Percentiles rank a stretch among this genome's conserved stretches.
phyloP scores from a whole-genome alignment of 2,888 invertebrate genomes.

The Notocelia uddmanniana region DNA sequence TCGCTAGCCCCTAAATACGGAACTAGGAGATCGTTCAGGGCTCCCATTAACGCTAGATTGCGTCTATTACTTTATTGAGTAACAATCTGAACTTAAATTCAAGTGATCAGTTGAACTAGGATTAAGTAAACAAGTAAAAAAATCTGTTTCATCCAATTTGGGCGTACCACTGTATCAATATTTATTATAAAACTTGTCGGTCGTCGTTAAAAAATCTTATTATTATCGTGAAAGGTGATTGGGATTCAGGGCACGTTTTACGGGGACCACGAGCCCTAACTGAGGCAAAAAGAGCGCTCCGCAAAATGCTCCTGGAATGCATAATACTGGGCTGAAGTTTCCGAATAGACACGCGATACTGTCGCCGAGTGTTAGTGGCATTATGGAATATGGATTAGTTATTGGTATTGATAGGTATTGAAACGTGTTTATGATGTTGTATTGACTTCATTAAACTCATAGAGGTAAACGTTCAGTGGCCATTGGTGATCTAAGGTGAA shows the following conservation, averaged over 20 bases:
- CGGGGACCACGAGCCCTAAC: constrained; percentile 41
- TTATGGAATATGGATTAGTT: constrained; percentile 11
- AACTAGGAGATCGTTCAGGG: no score
- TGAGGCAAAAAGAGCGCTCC: constrained; percentile 54
- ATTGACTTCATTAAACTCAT: background rate
- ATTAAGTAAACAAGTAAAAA: background rate
- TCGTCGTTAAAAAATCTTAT: constrained; percentile 40
- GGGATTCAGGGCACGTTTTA: constrained; percentile 56
- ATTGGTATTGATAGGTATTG: background rate
- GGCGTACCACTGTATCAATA: constrained; percentile 53
- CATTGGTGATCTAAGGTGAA: background rate
- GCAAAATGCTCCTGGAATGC: constrained; percentile 60
- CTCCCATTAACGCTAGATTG: no score
- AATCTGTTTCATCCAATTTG: background rate
- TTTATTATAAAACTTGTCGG: constrained; percentile 54
- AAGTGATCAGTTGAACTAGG: background rate
- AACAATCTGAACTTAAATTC: no score
- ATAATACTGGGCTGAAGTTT: constrained; percentile 52
- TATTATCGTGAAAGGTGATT: constrained; percentile 51
- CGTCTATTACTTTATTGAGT: no score
- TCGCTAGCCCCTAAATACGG: no score
- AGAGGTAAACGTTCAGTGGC: background rate
- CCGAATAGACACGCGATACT: constrained; percentile 39
- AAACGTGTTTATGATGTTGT: background rate
- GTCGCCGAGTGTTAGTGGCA: constrained; percentile 9